Percentiles rank a stretch among this genome's conserved stretches.
These are phyloP conservation scores for Psettodes erumei DNA, from an alignment of 2,113 vertebrate genomes.

Conservation along the genomic window DNA sequence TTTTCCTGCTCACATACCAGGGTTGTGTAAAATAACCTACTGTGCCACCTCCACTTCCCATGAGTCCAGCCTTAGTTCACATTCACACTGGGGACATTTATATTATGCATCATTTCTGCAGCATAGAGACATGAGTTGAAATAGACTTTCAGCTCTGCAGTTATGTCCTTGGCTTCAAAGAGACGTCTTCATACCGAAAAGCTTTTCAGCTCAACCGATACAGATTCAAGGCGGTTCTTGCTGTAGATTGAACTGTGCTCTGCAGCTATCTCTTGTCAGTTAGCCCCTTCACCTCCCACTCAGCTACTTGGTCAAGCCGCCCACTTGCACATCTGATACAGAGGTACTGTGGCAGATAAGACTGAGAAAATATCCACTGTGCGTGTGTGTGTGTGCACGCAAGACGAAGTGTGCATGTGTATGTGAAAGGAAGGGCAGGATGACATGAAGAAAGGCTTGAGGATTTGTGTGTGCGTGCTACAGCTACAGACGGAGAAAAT, in stretches of 20 bases:
- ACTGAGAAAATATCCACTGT: background rate
- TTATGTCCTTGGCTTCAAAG: background rate
- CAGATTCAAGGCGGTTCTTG: background rate
- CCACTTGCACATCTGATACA: slow-evolving; percentile 10
- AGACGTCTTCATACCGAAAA: background rate
- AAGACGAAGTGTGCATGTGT: background rate
- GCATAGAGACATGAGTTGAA: background rate
- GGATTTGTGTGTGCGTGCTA: background rate
- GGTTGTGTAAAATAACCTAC: background rate
- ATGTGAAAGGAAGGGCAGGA: background rate
- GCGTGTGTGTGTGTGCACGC: background rate
- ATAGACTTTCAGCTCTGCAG: background rate
- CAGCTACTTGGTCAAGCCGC: slow-evolving; percentile 11
- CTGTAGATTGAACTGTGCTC: background rate
- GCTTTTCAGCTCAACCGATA: background rate
- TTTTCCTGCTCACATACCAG: slow-evolving; percentile 25
- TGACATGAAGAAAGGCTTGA: background rate
- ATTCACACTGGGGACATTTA: background rate
- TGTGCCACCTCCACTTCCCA: background rate
- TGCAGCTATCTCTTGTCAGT: slow-evolving; percentile 5
- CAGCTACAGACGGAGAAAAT: background rate
- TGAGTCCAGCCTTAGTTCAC: background rate
- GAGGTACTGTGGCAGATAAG: background rate
- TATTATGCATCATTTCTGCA: background rate
- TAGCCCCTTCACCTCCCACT: slow-evolving; percentile 37